These are phyloP conservation scores for Rhagonycha lutea DNA, from an alignment of 2,888 invertebrate genomes.

Conservation along the genomic window DNA sequence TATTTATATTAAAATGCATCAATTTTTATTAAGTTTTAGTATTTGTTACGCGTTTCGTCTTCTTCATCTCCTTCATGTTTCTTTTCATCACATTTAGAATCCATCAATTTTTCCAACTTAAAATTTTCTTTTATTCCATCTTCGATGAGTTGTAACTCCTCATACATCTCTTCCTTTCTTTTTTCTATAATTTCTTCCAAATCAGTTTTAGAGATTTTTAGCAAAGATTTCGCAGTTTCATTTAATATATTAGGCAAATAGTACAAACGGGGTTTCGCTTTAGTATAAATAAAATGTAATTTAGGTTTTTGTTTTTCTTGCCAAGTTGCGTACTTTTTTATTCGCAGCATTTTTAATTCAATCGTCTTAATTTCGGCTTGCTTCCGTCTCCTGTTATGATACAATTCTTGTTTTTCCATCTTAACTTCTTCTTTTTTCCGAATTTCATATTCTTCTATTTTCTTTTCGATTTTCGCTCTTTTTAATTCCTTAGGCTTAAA, in stretches of 20 bases:
- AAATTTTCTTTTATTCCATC: constrained; percentile 55
- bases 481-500: constrained; percentile 85
- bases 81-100: constrained; percentile 33
- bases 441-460: constrained; percentile 89
- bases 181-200: constrained; percentile 69
- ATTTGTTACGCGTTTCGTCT: too few relatives aligned
- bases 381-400: constrained; percentile 83
- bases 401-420: constrained; percentile 81
- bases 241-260: constrained; percentile 84
- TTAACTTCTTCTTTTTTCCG: constrained; percentile 84
- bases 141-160: constrained; percentile 68
- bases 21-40: too few relatives aligned
- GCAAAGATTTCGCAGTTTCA: constrained; percentile 67
- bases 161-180: constrained; percentile 65
- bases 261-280: constrained; percentile 83
- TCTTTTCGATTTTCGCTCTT: constrained; percentile 85
- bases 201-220: constrained; percentile 65
- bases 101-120: constrained; percentile 38
- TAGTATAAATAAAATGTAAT: constrained; percentile 84
- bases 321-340: constrained; percentile 88
- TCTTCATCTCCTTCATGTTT: constrained; percentile 32
- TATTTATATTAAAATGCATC: too few relatives aligned
- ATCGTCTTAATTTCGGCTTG: constrained; percentile 86
- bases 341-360: constrained; percentile 86
- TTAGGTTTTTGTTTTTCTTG: constrained; percentile 78